Evolutionary conservation across 2,113 vertebrate genomes (phyloP), one percentile per base, ranked within the genome.

Genomic region (Melospiza georgiana): DNA sequence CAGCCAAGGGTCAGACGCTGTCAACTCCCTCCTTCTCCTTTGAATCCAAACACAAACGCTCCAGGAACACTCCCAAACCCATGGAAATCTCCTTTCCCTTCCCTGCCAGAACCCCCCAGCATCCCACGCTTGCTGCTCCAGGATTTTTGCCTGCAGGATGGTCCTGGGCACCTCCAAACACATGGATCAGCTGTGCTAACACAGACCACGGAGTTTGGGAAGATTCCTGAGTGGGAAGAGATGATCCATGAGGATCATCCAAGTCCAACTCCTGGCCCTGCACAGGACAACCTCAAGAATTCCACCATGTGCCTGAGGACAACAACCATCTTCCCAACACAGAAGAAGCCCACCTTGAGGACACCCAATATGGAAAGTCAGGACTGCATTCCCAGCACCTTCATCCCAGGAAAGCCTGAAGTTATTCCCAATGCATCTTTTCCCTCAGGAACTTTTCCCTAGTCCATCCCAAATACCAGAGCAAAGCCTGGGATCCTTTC

Each of bases 1-100:
- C 97, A 97, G 97, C 97, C 90, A 95, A 97, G 96, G 97, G 96
- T 97, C 97, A 97, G 95, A 57, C 25, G 30, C 81, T 79, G 87
- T 66, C 90, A 59, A 87, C 96, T 97, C 95, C 87, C 96, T 90
- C 23, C 72, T 87, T 76, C 68, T 6, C 95, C 94, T 96, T 96
- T 94, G 94, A 96, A 95, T 93, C 85, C 57, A 88, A 95, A 97
- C 25, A 90, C 90, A 88, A 95, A 94, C 0, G 67, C 84, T 78
- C 63, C 19, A 61, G 37, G 91, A 97, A 92, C 90, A 91, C 83
- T 96, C 92, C 91, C 58, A 48, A 76, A 8, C 2, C 58, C 9
- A 35, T 6, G 61, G 87, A 68, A 84, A 89, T 78, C 89, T 83
- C 62, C 86, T 83, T 74, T 6, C 10, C 77, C 55, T 67, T 49